Evolutionary conservation across 2,888 invertebrate species (phyloP).

Genomic region (Zele albiditarsus): DNA sequence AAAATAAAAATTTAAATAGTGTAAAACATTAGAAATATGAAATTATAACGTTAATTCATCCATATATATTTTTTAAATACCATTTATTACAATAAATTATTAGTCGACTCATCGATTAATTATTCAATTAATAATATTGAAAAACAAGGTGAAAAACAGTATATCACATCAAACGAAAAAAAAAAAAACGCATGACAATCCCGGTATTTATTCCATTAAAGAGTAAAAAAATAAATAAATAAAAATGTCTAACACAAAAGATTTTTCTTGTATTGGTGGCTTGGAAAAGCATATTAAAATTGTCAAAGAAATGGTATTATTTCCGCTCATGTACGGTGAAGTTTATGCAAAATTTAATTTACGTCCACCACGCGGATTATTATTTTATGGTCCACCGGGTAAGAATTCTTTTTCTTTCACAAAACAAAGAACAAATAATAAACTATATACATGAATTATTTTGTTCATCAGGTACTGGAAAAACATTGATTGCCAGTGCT

Average conservation of each 20-base stretch:
- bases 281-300: constrained; percentile 87
- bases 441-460: constrained; percentile 14
- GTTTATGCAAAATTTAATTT: constrained; percentile 88
- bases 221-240: constrained; percentile 31
- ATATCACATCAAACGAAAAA: constrained; percentile 33
- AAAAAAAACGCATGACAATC: constrained; percentile 34
- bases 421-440: constrained; percentile 1
- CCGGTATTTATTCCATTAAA: background rate
- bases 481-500: constrained; percentile 90
- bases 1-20: constrained; percentile 26
- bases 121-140: background rate
- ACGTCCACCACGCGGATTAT: constrained; percentile 88
- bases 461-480: constrained; percentile 83
- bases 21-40: constrained; percentile 59
- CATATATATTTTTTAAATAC: constrained; percentile 11
- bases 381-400: constrained; percentile 94
- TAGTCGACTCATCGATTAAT: constrained; percentile 22
- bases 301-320: constrained; percentile 91
- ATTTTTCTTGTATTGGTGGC: constrained; percentile 80
- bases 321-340: constrained; percentile 92
- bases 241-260: constrained; percentile 60
- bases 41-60: constrained; percentile 59
- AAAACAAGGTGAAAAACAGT: background rate
- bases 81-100: constrained; percentile 58
- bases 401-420: constrained; percentile 70